Base-by-base conservation (phyloP, 2,888 invertebrate species). In the Drosophila austrosaltans region DNA sequence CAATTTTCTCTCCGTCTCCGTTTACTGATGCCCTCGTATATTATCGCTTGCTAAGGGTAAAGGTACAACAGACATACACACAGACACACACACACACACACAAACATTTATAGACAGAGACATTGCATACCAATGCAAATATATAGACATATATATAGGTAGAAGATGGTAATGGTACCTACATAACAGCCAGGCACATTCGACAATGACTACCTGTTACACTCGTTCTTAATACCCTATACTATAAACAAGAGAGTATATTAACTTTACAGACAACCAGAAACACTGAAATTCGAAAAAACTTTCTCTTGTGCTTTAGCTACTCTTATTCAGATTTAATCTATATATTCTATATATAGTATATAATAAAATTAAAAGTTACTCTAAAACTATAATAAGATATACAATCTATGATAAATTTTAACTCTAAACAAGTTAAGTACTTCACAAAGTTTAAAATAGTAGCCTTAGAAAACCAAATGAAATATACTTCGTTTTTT, bases 171-270 rank as follows among this genome's bases (percentile, higher is more conserved):
- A 39, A 39, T 20, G 57, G 53, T 64, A 58, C 63, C 60, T 66
- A 69, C n/a, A 57, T 57, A 57, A 56, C 30, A 56, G 56, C 10
- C 56, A 20, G 56, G 20, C 56, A 56, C 30, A 36, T 36, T 20
- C 30, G n/a, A 36, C 56, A 20, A 30, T 30, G 66, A 72, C 81
- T 83, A 83, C 82, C 86, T 83, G 82, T 86, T 83, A 79, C 81
- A 82, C 83, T 73, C 71, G 75, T 69, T 75, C 59, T 48, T 72
- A 28, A 22, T 39, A 36, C 44, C 22, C 30, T 10, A 25, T 8
- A 44, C 30, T 56, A n/a, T 28, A n/a, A 3, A 8, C n/a, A 3
- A 48, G 1, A 10, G 5, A 10, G 48, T 25, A 25, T 48, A 48
- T 48, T 25, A 48, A 25, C 25, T 48, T 1, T 16, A 6, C 5